Conservation (phyloP, 2,888 invertebrate genomes). For the Frankliniella intonsa region DNA sequence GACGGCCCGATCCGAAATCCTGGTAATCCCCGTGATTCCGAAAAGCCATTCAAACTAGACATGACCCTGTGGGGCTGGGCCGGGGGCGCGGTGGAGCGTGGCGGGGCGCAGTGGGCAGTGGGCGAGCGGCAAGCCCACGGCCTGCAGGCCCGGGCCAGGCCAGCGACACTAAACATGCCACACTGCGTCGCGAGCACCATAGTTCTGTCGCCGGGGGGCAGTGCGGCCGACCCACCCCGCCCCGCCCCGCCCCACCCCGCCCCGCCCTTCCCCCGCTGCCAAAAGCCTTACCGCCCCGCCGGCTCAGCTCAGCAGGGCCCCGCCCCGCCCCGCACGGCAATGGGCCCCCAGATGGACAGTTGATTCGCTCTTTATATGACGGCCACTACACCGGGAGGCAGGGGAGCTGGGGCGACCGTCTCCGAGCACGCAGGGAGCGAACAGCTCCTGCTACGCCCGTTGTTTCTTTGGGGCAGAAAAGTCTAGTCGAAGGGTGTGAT, state of each 20-base stretch:
- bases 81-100: not conserved
- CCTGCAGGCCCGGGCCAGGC: not conserved
- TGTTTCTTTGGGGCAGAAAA: too few relatives aligned
- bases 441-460: too few relatives aligned
- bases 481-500: too few relatives aligned
- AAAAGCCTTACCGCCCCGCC: not conserved
- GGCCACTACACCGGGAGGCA: too few relatives aligned
- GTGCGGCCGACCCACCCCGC: not conserved
- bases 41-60: conserved; percentile 26
- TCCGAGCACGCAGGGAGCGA: too few relatives aligned
- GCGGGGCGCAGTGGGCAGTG: too few relatives aligned
- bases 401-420: too few relatives aligned
- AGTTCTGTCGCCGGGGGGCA: conserved; percentile 16
- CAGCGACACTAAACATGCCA: conserved; percentile 22
- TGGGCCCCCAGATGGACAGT: too few relatives aligned
- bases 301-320: not conserved
- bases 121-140: conserved; percentile 3
- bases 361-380: too few relatives aligned
- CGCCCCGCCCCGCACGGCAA: not conserved
- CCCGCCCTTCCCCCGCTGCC: not conserved
- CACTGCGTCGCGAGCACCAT: not conserved
- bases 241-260: not conserved
- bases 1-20: conserved; percentile 20
- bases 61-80: not conserved
- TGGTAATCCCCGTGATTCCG: conserved; percentile 24